A percentile compares a stretch with the other conserved stretches of the same genome.
Conservation (phyloP, 2,113 vertebrate species). For the Pao palembangensis region DNA sequence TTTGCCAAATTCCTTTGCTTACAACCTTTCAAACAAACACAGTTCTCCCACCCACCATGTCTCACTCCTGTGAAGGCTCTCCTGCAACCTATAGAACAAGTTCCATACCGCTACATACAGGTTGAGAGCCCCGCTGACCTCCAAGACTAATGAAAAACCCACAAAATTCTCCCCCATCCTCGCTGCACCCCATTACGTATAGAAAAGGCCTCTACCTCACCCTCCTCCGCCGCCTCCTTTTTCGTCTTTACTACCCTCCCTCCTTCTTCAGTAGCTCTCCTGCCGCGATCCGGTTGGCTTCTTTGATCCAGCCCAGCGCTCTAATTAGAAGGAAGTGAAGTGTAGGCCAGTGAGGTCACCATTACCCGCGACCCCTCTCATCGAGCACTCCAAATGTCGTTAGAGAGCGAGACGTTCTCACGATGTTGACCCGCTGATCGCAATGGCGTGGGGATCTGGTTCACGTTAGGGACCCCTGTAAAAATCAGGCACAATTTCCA, state of each 20-base stretch:
- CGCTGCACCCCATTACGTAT: constrained; percentile 56
- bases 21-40: constrained; percentile 31
- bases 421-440: constrained; percentile 72
- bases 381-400: constrained; percentile 89
- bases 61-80: constrained; percentile 33
- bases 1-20: constrained; percentile 22
- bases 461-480: constrained; percentile 78
- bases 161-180: constrained; percentile 35
- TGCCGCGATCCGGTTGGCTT: constrained; percentile 81
- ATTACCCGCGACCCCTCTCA: constrained; percentile 82
- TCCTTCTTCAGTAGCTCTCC: constrained; percentile 87
- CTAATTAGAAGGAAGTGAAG: constrained; percentile 99
- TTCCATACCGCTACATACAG: constrained; percentile 45
- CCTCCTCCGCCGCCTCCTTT: constrained; percentile 40
- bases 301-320: constrained; percentile 89
- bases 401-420: constrained; percentile 82
- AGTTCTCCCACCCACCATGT: constrained; percentile 27
- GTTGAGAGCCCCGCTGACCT: constrained; percentile 61
- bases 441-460: constrained; percentile 72
- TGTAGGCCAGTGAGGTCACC: constrained; percentile 92
- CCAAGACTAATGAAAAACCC: constrained; percentile 50
- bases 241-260: constrained; percentile 60
- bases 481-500: constrained; percentile 76
- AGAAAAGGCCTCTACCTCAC: constrained; percentile 50
- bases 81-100: constrained; percentile 52